A percentile compares a stretch with the other conserved stretches of the same genome.
phyloP scores from a whole-genome alignment of 2,797 vertebrate genomes.

The Percopsis omiscomaycus region DNA sequence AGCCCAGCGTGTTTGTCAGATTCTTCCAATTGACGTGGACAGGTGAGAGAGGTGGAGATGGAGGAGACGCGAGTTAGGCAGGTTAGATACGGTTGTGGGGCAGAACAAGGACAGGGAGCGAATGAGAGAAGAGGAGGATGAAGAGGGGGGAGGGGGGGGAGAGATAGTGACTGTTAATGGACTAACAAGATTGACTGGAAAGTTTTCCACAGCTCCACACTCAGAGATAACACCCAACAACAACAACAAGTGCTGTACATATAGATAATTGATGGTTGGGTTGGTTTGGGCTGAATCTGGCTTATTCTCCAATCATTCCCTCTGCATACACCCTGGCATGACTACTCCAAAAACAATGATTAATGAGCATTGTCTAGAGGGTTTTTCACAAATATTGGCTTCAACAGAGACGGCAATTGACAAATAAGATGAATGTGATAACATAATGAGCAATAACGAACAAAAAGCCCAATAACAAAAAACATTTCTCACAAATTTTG shows the following conservation, averaged over 20 bases:
- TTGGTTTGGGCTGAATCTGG: no score
- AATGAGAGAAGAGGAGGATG: conserved; percentile 71
- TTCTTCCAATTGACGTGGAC: conserved; percentile 58
- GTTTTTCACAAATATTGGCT: conserved; percentile 33
- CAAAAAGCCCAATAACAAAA: background rate
- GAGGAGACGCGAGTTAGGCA: conserved; percentile 39
- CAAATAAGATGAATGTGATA: conserved; percentile 35
- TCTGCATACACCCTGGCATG: no score
- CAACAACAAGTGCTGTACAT: conserved; percentile 36
- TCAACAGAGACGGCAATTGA: conserved; percentile 22
- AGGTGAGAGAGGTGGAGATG: conserved; percentile 73
- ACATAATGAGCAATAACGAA: background rate
- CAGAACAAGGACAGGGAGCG: conserved; percentile 68
- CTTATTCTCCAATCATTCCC: no score
- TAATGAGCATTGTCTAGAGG: conserved; percentile 24
- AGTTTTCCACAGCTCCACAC: conserved; percentile 68
- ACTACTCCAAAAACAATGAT: conserved; percentile 28
- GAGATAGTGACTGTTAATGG: conserved; percentile 71
- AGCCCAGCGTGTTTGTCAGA: conserved; percentile 20
- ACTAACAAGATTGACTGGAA: conserved; percentile 68
- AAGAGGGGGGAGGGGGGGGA: conserved; percentile 59
- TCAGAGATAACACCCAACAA: conserved; percentile 46
- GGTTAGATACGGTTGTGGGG: conserved; percentile 55
- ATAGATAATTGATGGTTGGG: no score
- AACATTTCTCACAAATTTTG: background rate